These are phyloP conservation scores for Erebia aethiops DNA, from an alignment of 2,888 invertebrate species.

Conservation along the genomic window DNA sequence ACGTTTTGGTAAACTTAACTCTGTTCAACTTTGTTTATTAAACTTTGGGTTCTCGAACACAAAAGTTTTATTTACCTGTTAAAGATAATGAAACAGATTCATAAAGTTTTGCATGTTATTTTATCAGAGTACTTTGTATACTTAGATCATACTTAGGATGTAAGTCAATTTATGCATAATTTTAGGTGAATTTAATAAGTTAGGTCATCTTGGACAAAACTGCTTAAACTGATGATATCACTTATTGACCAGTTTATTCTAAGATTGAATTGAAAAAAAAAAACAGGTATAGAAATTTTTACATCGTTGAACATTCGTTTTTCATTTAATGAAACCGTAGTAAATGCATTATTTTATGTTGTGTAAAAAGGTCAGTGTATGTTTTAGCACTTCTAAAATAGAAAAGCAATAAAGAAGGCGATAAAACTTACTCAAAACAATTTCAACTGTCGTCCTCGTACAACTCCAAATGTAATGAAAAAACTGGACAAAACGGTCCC, in stretches of 20 bases:
- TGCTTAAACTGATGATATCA: no score
- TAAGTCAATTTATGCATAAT: neutral
- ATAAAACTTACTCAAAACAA: constrained; percentile 61
- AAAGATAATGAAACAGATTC: neutral
- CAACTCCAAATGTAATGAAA: constrained; percentile 65
- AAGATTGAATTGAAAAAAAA: neutral
- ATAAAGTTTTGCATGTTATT: constrained; percentile 3
- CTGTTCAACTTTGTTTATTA: constrained; percentile 11
- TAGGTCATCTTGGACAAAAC: no score
- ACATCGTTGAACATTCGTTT: neutral
- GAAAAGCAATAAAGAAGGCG: constrained; percentile 16
- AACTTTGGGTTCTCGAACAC: neutral
- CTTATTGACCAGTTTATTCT: no score
- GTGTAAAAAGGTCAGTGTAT: constrained; percentile 24
- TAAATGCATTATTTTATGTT: constrained; percentile 14
- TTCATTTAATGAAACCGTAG: constrained; percentile 15
- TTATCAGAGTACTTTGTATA: neutral
- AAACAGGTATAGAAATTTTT: no score
- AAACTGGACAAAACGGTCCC: constrained; percentile 61
- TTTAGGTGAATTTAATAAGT: neutral
- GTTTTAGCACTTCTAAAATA: constrained; percentile 25
- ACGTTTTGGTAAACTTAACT: neutral
- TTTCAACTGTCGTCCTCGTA: constrained; percentile 57
- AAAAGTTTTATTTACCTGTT: constrained; percentile 5
- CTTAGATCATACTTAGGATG: no score